Conservation (phyloP, 2,113 vertebrate species). For the Nyctereutes procyonoides region DNA sequence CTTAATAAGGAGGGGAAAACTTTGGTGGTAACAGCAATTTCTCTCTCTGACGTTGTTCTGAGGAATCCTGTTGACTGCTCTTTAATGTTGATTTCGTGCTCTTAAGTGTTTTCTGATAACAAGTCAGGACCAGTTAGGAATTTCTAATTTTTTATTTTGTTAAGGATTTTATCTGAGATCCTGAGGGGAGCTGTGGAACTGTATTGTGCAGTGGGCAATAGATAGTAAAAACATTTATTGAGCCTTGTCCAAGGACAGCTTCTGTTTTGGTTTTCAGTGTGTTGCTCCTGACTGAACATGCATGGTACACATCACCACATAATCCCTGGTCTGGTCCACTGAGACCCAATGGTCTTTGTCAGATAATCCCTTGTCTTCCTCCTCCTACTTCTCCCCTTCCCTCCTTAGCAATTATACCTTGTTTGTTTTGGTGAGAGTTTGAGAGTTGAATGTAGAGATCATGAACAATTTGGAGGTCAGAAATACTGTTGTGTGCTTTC, state of each 20-base stretch:
- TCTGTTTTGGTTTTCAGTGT: constrained; percentile 47
- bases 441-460: constrained; percentile 28
- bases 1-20: constrained; percentile 48
- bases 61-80: constrained; percentile 42
- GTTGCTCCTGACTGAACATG: neutral
- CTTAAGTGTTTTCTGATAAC: constrained; percentile 70
- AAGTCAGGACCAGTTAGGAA: constrained; percentile 77
- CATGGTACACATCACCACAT: neutral
- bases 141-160: constrained; percentile 56
- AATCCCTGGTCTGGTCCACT: constrained; percentile 7
- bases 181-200: neutral
- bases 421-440: constrained; percentile 41
- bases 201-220: neutral
- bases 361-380: constrained; percentile 28
- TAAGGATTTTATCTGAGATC: constrained; percentile 74
- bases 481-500: constrained; percentile 48
- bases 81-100: constrained; percentile 55
- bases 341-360: neutral
- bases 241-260: constrained; percentile 71
- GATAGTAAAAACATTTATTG: constrained; percentile 62
- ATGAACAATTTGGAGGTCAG: constrained; percentile 54
- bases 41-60: constrained; percentile 47
- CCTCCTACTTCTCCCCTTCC: neutral
- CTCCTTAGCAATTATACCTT: neutral
- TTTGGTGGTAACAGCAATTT: constrained; percentile 55